phyloP scores from a whole-genome alignment of 2,113 vertebrate genomes.

The Istiophorus platypterus region DNA sequence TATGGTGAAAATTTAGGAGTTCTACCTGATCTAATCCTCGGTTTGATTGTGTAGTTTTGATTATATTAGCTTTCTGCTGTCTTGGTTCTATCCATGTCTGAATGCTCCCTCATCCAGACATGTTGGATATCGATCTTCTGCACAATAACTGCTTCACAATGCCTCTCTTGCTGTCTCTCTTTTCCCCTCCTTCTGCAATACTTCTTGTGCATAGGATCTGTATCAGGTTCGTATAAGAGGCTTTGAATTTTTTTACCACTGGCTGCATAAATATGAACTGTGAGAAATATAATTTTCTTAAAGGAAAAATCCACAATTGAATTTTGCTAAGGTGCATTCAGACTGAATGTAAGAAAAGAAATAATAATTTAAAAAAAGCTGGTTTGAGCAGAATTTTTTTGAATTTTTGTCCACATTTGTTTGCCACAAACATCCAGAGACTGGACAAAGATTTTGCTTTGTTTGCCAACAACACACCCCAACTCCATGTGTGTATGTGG shows the following conservation, averaged over 20 bases:
- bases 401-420: not conserved
- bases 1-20: not conserved
- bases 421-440: not conserved
- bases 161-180: slow-evolving; percentile 64
- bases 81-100: slow-evolving; percentile 28
- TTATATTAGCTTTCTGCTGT: not conserved
- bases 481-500: not conserved
- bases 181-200: slow-evolving; percentile 50
- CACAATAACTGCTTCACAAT: slow-evolving; percentile 67
- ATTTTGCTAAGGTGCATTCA: not conserved
- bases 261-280: slow-evolving; percentile 25
- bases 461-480: slow-evolving; percentile 2
- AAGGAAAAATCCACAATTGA: slow-evolving; percentile 45
- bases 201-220: slow-evolving; percentile 88
- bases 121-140: slow-evolving; percentile 44
- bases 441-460: not conserved
- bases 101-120: slow-evolving; percentile 43
- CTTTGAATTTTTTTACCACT: slow-evolving; percentile 49
- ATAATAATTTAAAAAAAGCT: not conserved
- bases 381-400: not conserved
- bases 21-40: slow-evolving; percentile 21
- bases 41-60: slow-evolving; percentile 27
- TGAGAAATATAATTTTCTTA: not conserved
- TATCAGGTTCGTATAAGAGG: slow-evolving; percentile 88
- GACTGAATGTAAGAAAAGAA: not conserved